Percentiles rank a stretch among this genome's conserved stretches.
Conservation (phyloP, 2,113 vertebrate genomes). For the Oceanites oceanicus region DNA sequence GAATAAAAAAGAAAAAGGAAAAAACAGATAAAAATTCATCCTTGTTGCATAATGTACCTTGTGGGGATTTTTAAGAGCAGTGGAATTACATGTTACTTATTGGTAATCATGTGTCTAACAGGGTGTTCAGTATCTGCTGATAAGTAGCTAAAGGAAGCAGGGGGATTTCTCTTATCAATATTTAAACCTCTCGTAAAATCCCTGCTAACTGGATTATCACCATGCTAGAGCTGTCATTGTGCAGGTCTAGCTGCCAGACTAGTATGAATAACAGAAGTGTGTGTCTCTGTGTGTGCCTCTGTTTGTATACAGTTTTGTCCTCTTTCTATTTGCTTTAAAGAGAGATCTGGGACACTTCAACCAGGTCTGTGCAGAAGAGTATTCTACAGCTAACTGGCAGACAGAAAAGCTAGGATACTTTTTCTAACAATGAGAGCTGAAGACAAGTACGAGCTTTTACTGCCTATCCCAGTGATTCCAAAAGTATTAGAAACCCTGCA, state of each 20-base stretch:
- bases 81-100: constrained; percentile 28
- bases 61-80: neutral
- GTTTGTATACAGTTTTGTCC: neutral
- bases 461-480: neutral
- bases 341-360: neutral
- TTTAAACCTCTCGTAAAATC: neutral
- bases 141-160: neutral
- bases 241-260: neutral
- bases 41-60: neutral
- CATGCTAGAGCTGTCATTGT: neutral
- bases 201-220: constrained; percentile 34
- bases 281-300: neutral
- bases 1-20: neutral
- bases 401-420: neutral
- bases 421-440: neutral
- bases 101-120: constrained; percentile 28
- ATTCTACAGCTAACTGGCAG: neutral
- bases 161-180: neutral
- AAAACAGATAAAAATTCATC: neutral
- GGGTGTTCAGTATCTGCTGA: constrained; percentile 14
- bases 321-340: neutral
- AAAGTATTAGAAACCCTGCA: neutral
- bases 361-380: neutral
- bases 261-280: neutral
- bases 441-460: neutral